These are phyloP conservation scores for Drosophila leonis DNA, from an alignment of 2,888 invertebrate genomes.

Conservation along the genomic window DNA sequence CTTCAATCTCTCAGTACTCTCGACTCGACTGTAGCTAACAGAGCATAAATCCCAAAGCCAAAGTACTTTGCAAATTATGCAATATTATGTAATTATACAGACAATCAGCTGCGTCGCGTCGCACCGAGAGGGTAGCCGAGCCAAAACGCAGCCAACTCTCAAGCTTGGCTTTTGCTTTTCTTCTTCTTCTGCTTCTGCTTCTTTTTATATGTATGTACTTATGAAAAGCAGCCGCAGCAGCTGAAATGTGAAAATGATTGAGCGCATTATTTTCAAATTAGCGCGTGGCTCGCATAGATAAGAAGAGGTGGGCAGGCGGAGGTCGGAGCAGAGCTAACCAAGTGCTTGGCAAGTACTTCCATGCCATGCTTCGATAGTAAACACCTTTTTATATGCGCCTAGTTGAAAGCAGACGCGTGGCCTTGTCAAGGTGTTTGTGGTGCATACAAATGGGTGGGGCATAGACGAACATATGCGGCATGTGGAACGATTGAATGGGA, in stretches of 20 bases:
- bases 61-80: slow-evolving; percentile 80
- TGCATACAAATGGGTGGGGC: slow-evolving; percentile 1
- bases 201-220: slow-evolving; percentile 25
- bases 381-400: slow-evolving; percentile 42
- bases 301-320: background rate
- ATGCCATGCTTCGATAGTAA: slow-evolving; percentile 47
- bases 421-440: slow-evolving; percentile 50
- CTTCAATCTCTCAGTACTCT: slow-evolving; percentile 27
- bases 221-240: slow-evolving; percentile 41
- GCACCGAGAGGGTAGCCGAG: background rate
- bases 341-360: slow-evolving; percentile 32
- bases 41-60: slow-evolving; percentile 83
- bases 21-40: slow-evolving; percentile 70
- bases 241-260: slow-evolving; percentile 79
- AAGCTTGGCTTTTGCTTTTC: slow-evolving; percentile 36
- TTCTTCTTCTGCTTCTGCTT: background rate
- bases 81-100: slow-evolving; percentile 80
- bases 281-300: slow-evolving; percentile 67
- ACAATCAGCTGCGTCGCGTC: slow-evolving; percentile 55
- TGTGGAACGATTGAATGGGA: background rate
- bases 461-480: background rate
- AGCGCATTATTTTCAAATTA: slow-evolving; percentile 83
- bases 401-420: slow-evolving; percentile 49
- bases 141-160: slow-evolving; percentile 21
- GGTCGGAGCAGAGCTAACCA: background rate